These are phyloP conservation scores for Ormyrus thymus DNA, from an alignment of 2,888 invertebrate genomes.

Conservation along the genomic window DNA sequence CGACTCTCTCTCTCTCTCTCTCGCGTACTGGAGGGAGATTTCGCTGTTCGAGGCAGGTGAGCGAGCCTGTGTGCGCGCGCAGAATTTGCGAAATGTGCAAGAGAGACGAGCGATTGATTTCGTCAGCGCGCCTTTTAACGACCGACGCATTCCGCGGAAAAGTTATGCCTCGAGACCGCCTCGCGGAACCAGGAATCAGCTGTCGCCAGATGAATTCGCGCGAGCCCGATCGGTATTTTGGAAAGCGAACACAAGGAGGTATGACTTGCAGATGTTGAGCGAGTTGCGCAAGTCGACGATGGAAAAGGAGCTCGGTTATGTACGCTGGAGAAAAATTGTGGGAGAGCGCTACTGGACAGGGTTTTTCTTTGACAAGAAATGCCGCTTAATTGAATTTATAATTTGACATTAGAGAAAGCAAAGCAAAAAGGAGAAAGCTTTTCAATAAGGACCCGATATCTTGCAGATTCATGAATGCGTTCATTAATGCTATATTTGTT, in stretches of 20 bases:
- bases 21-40: background rate
- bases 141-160: background rate
- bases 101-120: conserved; percentile 11
- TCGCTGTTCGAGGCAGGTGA: conserved; percentile 17
- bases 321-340: too few species aligned
- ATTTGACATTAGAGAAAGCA: conserved; percentile 16
- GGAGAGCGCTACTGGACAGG: too few species aligned
- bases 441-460: background rate
- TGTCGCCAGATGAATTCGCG: too few species aligned
- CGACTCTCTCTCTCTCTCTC: background rate
- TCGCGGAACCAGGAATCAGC: too few species aligned
- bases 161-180: too few species aligned
- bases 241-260: background rate
- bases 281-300: too few species aligned
- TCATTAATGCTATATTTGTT: conserved; percentile 10
- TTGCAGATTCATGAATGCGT: conserved; percentile 39
- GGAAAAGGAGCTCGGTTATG: too few species aligned
- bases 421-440: conserved; percentile 16
- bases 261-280: too few species aligned
- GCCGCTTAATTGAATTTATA: background rate
- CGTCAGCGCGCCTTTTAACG: conserved; percentile 9
- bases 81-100: conserved; percentile 9
- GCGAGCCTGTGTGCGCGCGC: conserved; percentile 17
- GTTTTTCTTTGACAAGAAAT: background rate
- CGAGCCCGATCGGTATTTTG: conserved; percentile 10